Percentiles rank a stretch among this genome's conserved stretches.
Evolutionary conservation across 2,888 invertebrate genomes (phyloP).

Genomic region (Dryococelus australis): DNA sequence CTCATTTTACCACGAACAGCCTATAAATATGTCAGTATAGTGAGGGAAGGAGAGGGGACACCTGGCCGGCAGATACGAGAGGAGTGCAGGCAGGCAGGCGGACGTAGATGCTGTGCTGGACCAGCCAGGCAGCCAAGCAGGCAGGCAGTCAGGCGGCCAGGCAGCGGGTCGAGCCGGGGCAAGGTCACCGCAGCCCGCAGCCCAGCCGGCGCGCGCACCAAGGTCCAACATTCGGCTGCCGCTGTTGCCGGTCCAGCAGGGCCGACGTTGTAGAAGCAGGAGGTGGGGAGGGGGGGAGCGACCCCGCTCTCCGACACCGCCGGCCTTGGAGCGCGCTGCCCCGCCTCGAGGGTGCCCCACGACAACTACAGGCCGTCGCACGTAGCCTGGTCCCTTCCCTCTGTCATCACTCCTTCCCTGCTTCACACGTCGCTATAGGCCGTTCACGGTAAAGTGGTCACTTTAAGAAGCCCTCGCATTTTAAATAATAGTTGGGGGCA

Average conservation of each 20-base stretch:
- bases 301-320: background rate
- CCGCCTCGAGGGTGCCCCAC: background rate
- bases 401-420: no score
- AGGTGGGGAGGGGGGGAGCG: background rate
- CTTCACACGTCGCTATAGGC: no score
- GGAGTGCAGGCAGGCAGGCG: no score
- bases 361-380: background rate
- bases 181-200: background rate
- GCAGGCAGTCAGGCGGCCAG: background rate
- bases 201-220: background rate
- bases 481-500: no score
- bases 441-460: no score
- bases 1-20: no score
- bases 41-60: no score
- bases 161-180: background rate
- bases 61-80: no score
- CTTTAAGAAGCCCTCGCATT: no score
- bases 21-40: no score
- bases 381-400: background rate
- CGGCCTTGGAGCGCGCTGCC: conserved; percentile 5
- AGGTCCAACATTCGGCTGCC: background rate
- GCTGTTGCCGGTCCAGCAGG: background rate
- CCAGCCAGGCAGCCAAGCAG: no score
- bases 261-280: background rate
- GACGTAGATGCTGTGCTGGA: no score